Evolutionary conservation across 2,113 vertebrate species (phyloP), one percentile per base, ranked within the genome.

Genomic region (Vulpes lagopus): DNA sequence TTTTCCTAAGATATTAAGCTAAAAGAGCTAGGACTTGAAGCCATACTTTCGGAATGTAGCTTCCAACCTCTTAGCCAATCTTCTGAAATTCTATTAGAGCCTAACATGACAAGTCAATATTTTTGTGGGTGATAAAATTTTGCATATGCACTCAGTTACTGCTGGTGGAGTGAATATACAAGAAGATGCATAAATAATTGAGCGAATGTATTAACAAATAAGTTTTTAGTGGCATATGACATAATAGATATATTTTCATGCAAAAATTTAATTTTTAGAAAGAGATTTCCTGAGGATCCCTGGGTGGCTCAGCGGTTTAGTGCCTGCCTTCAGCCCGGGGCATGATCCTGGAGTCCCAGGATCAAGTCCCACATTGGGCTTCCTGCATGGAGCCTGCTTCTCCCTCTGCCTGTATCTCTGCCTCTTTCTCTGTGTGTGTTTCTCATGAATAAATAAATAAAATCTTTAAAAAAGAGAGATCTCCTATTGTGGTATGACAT

Each of bases 81-180:
- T 84, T 95, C 19, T 71, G 57, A 93, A 91, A 11, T 90, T 84
- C 51, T 81, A 82, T 59, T 65, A 59, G 11, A 95, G 22, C 9
- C 22, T 35, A 81, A 95, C 23, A 12, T 69, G 14, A 14, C 43
- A 82, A 67, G 59, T 55, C 59, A 43, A 73, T 93, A 89, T 92
- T 96, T 89, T 92, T 67, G 12, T 65, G 53, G 15, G 14, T 90
- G 23, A 89, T 32, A 60, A 53, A 97, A 59, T 15, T 76, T 76
- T 78, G 8, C 25, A 65, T 59, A 79, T 82, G 15, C 8, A 82
- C 3, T 79, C 51, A 86, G 32, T n/a, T 64, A 65, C 11, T 65
- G 38, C 6, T 93, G 87, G 12, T 95, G 80, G 19, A 89, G 62
- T 88, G 14, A 94, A 30, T 55, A 59, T 10, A 76, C 53, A 67